Base-by-base conservation (phyloP, 2,113 vertebrate species). In the Pollachius pollachius region DNA sequence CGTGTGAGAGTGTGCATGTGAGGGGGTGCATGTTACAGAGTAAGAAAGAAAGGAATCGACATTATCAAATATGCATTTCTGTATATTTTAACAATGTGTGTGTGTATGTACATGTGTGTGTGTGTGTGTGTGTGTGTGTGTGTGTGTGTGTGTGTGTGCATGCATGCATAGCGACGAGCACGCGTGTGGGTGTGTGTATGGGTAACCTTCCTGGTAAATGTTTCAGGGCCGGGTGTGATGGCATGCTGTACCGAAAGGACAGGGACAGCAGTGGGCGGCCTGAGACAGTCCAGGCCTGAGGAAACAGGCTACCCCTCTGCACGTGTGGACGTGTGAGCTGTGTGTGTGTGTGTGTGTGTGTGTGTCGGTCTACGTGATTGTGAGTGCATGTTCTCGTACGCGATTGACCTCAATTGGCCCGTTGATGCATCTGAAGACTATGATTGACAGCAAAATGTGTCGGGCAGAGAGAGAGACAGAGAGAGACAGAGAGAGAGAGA, bases 201-300 rank as follows among this genome's bases (percentile, higher is more conserved):
- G 16, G 52, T 23, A 18, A 25, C 41, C 41, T 19, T 18, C 23
- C 65, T 62, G 68, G 68, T 77, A 76, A 82, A 78, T 48, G 70
- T 67, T 63, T 48, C 16, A 15, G 25, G 62, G n/a, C 41, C 8
- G 62, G 64, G 80, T 87, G 84, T 86, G 81, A 85, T 84, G 80
- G 78, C 70, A 89, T 87, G 81, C 77, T 67, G 65, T 64, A 37
- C 64, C 65, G 66, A 15, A 72, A 71, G 65, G 27, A 81, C 56
- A 76, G 30, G 63, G 65, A 79, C 30, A 19, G 61, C 17, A 75
- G 59, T 6, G 34, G 58, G 61, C 72, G 19, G 56, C 13, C 79
- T 84, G 82, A 87, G 70, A 78, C 48, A 83, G 37, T 80, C 78
- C 80, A 80, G 86, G 78, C 62, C 72, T 66, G 65, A 74, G 74